Conservation (phyloP, 2,888 invertebrate genomes). For the Hydroisotoma schaefferi region DNA sequence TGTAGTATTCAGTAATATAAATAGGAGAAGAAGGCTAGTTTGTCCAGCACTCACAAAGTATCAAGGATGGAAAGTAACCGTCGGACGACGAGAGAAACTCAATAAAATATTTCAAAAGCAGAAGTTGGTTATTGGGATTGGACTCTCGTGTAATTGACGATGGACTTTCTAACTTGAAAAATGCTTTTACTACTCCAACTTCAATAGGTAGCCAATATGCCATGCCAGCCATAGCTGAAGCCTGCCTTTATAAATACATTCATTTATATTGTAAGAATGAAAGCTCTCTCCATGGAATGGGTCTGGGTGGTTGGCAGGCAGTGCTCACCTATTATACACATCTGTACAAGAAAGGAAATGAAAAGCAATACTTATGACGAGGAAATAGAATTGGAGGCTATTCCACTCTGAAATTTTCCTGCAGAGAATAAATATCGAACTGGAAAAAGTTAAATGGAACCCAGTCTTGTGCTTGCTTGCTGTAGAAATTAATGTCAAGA, state of each 20-base stretch:
- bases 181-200: too few relatives aligned
- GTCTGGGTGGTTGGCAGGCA: too few relatives aligned
- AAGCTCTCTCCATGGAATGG: too few relatives aligned
- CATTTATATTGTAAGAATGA: too few relatives aligned
- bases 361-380: slow-evolving; percentile 32
- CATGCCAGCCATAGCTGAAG: too few relatives aligned
- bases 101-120: slow-evolving; percentile 48
- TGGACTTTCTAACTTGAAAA: too few relatives aligned
- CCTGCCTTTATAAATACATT: too few relatives aligned
- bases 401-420: not conserved
- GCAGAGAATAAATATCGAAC: too few relatives aligned
- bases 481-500: too few relatives aligned
- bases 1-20: not conserved
- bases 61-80: not conserved
- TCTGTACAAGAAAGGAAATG: slow-evolving; percentile 46
- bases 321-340: slow-evolving; percentile 41
- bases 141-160: not conserved
- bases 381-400: not conserved
- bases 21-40: slow-evolving; percentile 8
- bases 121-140: slow-evolving; percentile 25
- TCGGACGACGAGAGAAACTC: slow-evolving; percentile 29
- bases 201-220: too few relatives aligned
- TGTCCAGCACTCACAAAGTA: slow-evolving; percentile 11
- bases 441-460: too few relatives aligned
- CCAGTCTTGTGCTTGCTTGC: too few relatives aligned